A percentile compares a stretch with the other conserved stretches of the same genome.
These are phyloP conservation scores for Gobio gobio DNA, from an alignment of 2,113 vertebrate species.

Conservation along the genomic window DNA sequence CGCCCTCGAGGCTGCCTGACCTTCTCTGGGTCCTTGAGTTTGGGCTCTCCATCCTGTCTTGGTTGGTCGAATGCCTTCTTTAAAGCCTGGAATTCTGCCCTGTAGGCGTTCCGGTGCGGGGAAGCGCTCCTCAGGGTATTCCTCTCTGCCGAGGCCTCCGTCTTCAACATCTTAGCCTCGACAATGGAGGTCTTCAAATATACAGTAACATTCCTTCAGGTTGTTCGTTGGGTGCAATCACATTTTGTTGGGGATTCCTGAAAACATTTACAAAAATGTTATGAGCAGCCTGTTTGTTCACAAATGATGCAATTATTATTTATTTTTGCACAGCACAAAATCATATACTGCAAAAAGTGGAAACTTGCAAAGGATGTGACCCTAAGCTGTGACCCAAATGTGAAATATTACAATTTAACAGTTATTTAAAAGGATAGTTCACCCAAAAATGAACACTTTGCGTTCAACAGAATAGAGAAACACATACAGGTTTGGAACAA, in stretches of 20 bases:
- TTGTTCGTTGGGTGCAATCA: slow-evolving; percentile 29
- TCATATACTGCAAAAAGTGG: background rate
- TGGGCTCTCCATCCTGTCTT: slow-evolving; percentile 84
- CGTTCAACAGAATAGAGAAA: too few species aligned
- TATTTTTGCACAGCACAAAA: background rate
- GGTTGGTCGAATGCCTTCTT: slow-evolving; percentile 98
- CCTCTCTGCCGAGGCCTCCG: slow-evolving; percentile 92
- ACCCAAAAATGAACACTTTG: too few species aligned
- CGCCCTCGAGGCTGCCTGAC: slow-evolving; percentile 88
- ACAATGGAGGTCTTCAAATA: slow-evolving; percentile 64
- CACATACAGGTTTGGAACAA: too few species aligned
- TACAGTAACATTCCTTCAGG: slow-evolving; percentile 40
- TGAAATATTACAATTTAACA: background rate
- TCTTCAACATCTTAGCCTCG: slow-evolving; percentile 95
- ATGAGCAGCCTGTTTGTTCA: slow-evolving; percentile 14
- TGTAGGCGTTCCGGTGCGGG: slow-evolving; percentile 96
- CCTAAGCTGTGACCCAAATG: background rate
- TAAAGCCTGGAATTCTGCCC: slow-evolving; percentile 96
- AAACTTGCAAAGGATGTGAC: background rate
- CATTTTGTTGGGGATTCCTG: slow-evolving; percentile 46
- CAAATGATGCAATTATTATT: background rate
- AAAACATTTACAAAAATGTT: background rate
- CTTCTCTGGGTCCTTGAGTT: slow-evolving; percentile 83
- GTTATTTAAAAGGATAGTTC: too few species aligned
- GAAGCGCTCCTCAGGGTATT: slow-evolving; percentile 94